phyloP scores from a whole-genome alignment of 2,888 invertebrate species.

The Agrotis segetum region DNA sequence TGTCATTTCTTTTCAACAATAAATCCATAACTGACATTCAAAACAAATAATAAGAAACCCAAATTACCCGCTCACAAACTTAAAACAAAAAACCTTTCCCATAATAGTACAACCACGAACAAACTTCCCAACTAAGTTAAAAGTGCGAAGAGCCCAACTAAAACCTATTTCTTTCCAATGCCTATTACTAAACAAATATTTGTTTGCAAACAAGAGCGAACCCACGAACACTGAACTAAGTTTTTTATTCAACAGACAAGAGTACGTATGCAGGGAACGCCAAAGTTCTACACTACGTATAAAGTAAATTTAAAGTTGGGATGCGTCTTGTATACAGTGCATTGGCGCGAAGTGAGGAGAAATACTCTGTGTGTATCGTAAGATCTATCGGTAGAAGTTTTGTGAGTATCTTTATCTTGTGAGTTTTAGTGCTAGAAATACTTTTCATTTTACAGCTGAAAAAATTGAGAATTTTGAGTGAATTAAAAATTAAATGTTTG shows the following conservation, averaged over 20 bases:
- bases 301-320: constrained; percentile 68
- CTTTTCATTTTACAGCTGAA: background rate
- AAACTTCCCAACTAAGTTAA: constrained; percentile 41
- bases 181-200: constrained; percentile 66
- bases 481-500: background rate
- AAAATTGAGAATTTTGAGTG: background rate
- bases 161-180: constrained; percentile 60
- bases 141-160: constrained; percentile 42
- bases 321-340: constrained; percentile 53
- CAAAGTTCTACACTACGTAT: constrained; percentile 58
- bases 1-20: background rate
- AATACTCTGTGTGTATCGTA: constrained; percentile 44
- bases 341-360: constrained; percentile 54
- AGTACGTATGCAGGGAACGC: constrained; percentile 56
- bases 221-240: constrained; percentile 52
- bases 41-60: background rate
- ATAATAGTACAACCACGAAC: background rate
- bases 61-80: background rate
- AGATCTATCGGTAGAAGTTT: constrained; percentile 59
- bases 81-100: constrained; percentile 20
- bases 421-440: constrained; percentile 14
- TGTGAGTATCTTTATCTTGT: constrained; percentile 26
- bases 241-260: constrained; percentile 57
- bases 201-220: constrained; percentile 56
- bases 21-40: background rate